A percentile compares a stretch with the other conserved stretches of the same genome.
These are phyloP conservation scores for Oophaga sylvatica DNA, from an alignment of 2,797 vertebrate genomes.

Conservation along the genomic window DNA sequence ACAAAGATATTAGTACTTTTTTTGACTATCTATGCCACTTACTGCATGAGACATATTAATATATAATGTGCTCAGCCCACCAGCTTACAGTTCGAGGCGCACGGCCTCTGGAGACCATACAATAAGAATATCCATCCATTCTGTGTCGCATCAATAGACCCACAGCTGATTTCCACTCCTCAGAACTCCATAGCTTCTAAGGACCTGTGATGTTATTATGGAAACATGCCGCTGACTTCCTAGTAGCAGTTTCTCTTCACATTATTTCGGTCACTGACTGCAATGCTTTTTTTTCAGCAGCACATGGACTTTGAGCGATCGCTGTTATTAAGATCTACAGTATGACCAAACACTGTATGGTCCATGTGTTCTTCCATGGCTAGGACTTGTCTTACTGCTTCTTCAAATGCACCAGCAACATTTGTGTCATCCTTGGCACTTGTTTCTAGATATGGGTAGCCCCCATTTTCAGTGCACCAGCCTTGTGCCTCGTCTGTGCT, in stretches of 20 bases:
- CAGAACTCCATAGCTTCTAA: background rate
- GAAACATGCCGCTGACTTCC: background rate
- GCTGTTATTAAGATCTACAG: slow-evolving; percentile 89
- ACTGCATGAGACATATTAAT: background rate
- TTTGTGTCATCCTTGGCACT: slow-evolving; percentile 98
- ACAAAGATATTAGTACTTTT: background rate
- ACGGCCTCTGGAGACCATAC: background rate
- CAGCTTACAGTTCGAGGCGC: background rate
- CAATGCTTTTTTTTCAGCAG: slow-evolving; percentile 74
- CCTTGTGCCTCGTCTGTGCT: slow-evolving; percentile 88
- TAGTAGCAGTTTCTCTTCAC: background rate
- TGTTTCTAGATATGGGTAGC: slow-evolving; percentile 95
- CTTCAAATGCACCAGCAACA: slow-evolving; percentile 92
- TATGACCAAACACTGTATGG: slow-evolving; percentile 87
- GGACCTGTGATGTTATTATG: background rate
- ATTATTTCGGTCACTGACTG: background rate
- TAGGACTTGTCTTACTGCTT: slow-evolving; percentile 91
- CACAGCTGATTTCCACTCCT: background rate
- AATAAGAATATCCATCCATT: background rate
- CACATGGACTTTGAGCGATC: slow-evolving; percentile 84
- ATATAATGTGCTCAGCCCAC: background rate
- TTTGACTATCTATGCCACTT: background rate
- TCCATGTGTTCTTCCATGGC: slow-evolving; percentile 91
- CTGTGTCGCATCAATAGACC: background rate
- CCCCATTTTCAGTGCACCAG: slow-evolving; percentile 92